phyloP scores from a whole-genome alignment of 2,113 vertebrate genomes.

The Phalacrocorax carbo region DNA sequence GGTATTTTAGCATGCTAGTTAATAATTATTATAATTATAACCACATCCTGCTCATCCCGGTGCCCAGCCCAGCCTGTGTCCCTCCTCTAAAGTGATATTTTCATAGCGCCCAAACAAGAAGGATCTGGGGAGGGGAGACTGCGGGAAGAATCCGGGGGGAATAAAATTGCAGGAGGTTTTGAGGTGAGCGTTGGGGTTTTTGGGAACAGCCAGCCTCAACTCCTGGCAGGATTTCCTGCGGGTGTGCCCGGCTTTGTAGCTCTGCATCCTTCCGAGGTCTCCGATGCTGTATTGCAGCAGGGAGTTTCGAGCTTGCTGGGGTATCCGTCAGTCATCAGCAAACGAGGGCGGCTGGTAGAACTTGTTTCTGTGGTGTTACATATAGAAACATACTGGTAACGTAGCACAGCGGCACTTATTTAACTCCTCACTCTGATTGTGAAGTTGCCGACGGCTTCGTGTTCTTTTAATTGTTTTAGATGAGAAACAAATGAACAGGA shows the following conservation, averaged over 20 bases:
- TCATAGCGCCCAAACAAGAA: not conserved
- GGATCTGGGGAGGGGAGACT: not conserved
- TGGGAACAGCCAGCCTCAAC: fast-evolving
- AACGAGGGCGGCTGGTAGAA: not conserved
- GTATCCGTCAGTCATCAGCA: fast-evolving
- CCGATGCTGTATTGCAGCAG: fast-evolving
- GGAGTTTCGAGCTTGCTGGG: not conserved
- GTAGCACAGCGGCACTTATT: fast-evolving
- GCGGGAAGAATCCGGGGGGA: too few species aligned
- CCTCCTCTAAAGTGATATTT: not conserved
- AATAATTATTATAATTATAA: not conserved
- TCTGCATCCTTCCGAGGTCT: not conserved
- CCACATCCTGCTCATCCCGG: not conserved
- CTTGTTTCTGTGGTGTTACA: not conserved
- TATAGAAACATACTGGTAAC: fast-evolving
- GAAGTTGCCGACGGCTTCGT: not conserved
- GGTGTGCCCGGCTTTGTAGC: fast-evolving
- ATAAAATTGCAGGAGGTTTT: not conserved
- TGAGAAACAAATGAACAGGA: not conserved
- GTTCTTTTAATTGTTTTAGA: not conserved
- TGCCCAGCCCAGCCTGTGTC: not conserved
- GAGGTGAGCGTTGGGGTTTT: not conserved
- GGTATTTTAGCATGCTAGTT: not conserved
- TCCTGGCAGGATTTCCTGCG: not conserved
- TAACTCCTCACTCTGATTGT: not conserved